Evolutionary conservation across 2,888 invertebrate species (phyloP).

Genomic region (Punctoribates punctum): DNA sequence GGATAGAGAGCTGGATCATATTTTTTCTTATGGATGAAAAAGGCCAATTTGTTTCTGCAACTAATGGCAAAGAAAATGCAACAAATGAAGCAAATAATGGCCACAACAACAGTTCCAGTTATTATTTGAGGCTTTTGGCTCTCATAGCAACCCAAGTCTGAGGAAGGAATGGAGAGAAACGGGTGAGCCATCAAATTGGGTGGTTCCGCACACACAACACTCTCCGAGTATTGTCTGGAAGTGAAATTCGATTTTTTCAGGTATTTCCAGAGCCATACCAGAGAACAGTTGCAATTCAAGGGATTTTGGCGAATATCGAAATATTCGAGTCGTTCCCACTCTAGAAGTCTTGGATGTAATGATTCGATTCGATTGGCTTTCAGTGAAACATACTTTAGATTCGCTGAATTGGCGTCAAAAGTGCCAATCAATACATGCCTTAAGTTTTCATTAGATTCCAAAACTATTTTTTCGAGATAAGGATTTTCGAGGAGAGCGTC

Average conservation of each 20-base stretch:
- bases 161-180: conserved; percentile 44
- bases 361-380: conserved; percentile 46
- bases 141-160: conserved; percentile 46
- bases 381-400: conserved; percentile 45
- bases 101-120: conserved; percentile 21
- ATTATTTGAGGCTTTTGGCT: conserved; percentile 41
- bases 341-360: conserved; percentile 43
- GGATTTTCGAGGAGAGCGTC: conserved; percentile 45
- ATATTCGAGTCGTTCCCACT: conserved; percentile 66
- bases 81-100: conserved; percentile 29
- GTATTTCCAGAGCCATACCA: conserved; percentile 65
- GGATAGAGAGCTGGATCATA: neutral
- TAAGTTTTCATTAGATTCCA: conserved; percentile 46
- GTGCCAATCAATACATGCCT: conserved; percentile 44
- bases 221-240: conserved; percentile 38
- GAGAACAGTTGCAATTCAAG: conserved; percentile 77
- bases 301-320: conserved; percentile 77
- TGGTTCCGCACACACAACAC: conserved; percentile 46
- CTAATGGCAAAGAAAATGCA: conserved; percentile 24
- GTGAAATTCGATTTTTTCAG: conserved; percentile 44
- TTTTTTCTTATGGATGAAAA: conserved; percentile 34
- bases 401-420: conserved; percentile 42
- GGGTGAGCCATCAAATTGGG: conserved; percentile 41
- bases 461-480: conserved; percentile 44
- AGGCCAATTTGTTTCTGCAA: conserved; percentile 20